Evolutionary conservation across 2,888 invertebrate genomes (phyloP), one percentile per base, ranked within the genome.

Genomic region (Ariolimax columbianus): DNA sequence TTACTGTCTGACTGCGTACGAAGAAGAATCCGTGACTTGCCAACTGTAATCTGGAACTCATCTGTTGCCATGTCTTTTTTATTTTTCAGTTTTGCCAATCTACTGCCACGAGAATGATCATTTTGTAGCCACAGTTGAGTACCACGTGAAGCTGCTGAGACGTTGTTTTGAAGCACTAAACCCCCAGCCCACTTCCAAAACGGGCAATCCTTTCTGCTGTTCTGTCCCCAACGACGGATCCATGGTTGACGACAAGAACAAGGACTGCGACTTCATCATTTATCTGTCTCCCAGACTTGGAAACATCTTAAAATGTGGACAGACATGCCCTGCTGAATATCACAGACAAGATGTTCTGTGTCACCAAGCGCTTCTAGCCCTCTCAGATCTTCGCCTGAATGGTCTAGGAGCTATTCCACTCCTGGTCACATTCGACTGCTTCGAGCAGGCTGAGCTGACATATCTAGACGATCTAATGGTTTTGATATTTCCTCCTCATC

Each of bases 211-310:
- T 55, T 68, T 59, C 26, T 82, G 82, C 40, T 43, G 66, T 19
- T 14, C 43, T 30, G 0, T 11, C 14, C 0, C 14, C 1, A 17
- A 19, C 3, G 83, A 68, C 30, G 55, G 36, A 26, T 0, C 33
- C 17, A n/a, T 30, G 63, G 30, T 36, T 9, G 36, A 51, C 17
- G 30, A 51, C 0, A n/a, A 77, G 40, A 66, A 66, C n/a, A 77
- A 55, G 51, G 30, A 36, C 11, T 55, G 19, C 26, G 47, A 51
- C n/a, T n/a, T 77, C 33, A 43, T 83, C 1, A 83, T 83, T n/a
- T 83, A 83, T 26, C 38, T 83, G 77, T 83, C 83, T 68, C 83
- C 83, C 19, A 43, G 51, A 7, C 47, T 83, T 19, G 77, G 77
- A 4, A 51, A 77, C 23, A 33, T 81, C 36, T 36, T 77, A 23